Evolutionary conservation across 2,888 invertebrate genomes (phyloP), one percentile per base, ranked within the genome.

Genomic region (Polietes domitor): DNA sequence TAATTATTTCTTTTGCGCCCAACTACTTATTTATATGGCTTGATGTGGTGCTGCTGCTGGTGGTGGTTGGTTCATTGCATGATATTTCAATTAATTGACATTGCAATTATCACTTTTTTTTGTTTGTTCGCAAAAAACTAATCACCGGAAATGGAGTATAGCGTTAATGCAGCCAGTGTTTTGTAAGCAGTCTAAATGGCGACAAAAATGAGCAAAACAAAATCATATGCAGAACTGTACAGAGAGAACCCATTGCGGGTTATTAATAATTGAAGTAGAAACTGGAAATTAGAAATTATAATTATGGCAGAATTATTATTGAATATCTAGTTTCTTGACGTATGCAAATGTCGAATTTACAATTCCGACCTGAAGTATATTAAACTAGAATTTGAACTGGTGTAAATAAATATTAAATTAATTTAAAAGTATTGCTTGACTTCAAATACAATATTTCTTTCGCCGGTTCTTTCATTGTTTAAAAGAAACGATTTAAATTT

Each of bases 121-220:
- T 41, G 37, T 15, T 65, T 19, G 9, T 32, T 21, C 17, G 9
- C 21, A 19, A 81, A 78, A 58, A 61, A 72, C 76, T 81, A 79
- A 73, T 78, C 78, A 76, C 81, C 81, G 84, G 84, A 84, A 84
- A 84, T 84, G 76, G 81, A 81, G 78, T 76, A 76, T 63, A 78
- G 75, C 72, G 75, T 61, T 78, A 84, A 81, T 73, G 61, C 70
- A 55, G 61, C 70, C 47, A 73, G 73, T 79, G 76, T 76, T 71
- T 80, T 55, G 43, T n/a, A 24, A n/a, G n/a, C n/a, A n/a, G n/a
- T n/a, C n/a, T n/a, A n/a, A n/a, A n/a, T n/a, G n/a, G n/a, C n/a
- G 21, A 41, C 9, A 41, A 65, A 17, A 65, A 41, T 1, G 28
- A n/a, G n/a, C n/a, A n/a, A n/a, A n/a, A n/a, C n/a, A n/a, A n/a